phyloP scores from a whole-genome alignment of 2,797 vertebrate genomes.

The Xiphorhynchus erythropygius region DNA sequence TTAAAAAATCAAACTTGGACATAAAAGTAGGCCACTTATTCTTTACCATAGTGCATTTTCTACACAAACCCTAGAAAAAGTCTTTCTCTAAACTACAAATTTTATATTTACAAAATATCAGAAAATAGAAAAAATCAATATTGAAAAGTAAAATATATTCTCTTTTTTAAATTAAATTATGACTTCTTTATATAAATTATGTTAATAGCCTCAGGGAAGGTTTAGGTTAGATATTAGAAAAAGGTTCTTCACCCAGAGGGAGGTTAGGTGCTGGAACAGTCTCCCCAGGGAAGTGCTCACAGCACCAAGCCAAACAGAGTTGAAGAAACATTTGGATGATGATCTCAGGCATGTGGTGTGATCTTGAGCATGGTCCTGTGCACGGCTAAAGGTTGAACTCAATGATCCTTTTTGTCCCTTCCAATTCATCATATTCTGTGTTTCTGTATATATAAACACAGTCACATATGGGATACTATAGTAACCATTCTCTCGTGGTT shows the following conservation, averaged over 20 bases:
- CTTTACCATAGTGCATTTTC: background rate
- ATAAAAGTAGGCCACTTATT: background rate
- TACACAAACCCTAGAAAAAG: rapidly evolving
- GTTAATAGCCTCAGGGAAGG: background rate
- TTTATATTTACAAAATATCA: background rate
- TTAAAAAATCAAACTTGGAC: background rate
- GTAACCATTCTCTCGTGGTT: background rate
- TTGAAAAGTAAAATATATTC: background rate
- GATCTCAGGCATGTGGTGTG: background rate
- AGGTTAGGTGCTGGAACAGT: background rate
- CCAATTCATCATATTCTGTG: background rate
- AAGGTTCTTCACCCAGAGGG: background rate
- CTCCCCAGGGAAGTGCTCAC: background rate
- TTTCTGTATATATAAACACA: background rate
- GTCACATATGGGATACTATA: background rate
- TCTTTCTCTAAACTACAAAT: background rate
- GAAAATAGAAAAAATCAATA: background rate
- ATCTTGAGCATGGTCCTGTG: background rate
- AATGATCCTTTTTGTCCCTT: background rate
- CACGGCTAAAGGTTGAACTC: background rate
- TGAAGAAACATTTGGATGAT: background rate
- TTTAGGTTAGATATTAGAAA: background rate
- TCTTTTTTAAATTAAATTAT: background rate
- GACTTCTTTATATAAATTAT: background rate
- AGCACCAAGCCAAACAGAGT: background rate